Evolutionary conservation across 2,888 invertebrate species (phyloP), one percentile per base, ranked within the genome.

Genomic region (Flexamia atlantica): DNA sequence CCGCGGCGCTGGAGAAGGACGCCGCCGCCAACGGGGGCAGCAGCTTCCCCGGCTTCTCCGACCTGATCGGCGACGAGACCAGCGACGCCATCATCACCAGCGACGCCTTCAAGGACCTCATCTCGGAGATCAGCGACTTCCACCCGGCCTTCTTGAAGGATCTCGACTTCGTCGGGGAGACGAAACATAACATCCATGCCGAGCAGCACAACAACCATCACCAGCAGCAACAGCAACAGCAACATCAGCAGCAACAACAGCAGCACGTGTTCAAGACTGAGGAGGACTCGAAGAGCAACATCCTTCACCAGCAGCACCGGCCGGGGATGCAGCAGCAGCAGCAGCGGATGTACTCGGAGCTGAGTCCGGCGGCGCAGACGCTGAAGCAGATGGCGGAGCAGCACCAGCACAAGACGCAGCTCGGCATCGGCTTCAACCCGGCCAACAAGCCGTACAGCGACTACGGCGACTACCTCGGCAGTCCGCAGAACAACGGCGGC

Each of bases 341-440:
- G 84, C 85, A 76, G 82, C 82, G 25, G 81, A 68, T 36, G 82
- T 85, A 80, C 28, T 84, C 93, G 0, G 96, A 97, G 90, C 92
- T 96, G 90, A 97, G 97, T 85, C 96, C 98, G 30, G 98, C 98
- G 0, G 98, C 98, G 76, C 97, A 98, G 91, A 98, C 98, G 0
- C 92, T 98, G 81, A 98, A 98, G 90, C 98, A 98, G 89, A 98
- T 98, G 98, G 98, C 98, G 53, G 98, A 98, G 90, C 98, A 98
- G 90, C 98, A 98, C 90, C 98, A 98, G 91, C 97, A 97, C 90
- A 95, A 95, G 89, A 94, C 93, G 86, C 94, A 64, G 30, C 92
- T 94, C 89, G 95, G 95, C 0, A 92, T 92, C 87, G 92, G 91
- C 86, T 91, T 92, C 3, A 90, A 90, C 64, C 90, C 89, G 0